phyloP scores from a whole-genome alignment of 2,888 invertebrate genomes.

The Sesia apiformis region DNA sequence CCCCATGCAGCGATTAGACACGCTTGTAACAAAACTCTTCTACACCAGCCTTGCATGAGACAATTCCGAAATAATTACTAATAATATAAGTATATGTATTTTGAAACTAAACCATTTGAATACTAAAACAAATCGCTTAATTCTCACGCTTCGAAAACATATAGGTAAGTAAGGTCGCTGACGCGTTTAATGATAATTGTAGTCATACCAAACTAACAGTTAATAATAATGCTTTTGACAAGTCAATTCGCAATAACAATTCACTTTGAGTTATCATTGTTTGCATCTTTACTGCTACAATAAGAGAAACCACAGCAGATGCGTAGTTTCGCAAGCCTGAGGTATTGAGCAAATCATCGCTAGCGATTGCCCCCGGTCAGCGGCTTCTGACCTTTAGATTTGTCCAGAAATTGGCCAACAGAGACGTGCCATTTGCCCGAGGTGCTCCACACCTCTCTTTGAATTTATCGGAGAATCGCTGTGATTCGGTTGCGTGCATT shows the following conservation, averaged over 20 bases:
- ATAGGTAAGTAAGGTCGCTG: too few relatives aligned
- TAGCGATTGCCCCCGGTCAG: conserved; percentile 16
- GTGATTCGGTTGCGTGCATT: neutral
- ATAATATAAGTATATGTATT: neutral
- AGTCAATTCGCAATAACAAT: neutral
- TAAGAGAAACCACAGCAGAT: conserved; percentile 1
- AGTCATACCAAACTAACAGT: too few relatives aligned
- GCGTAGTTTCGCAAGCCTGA: conserved; percentile 6
- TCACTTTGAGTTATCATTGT: neutral
- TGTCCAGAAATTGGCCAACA: conserved; percentile 33
- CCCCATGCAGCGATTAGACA: conserved; percentile 10
- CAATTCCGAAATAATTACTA: neutral
- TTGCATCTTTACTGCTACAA: neutral
- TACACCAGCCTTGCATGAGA: conserved; percentile 9
- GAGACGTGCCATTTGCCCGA: conserved; percentile 5
- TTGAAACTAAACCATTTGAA: too few relatives aligned
- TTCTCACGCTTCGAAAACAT: too few relatives aligned
- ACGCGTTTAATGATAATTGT: too few relatives aligned
- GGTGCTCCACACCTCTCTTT: conserved; percentile 7
- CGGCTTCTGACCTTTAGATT: conserved; percentile 25
- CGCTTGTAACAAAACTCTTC: conserved; percentile 12
- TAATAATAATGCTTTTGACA: too few relatives aligned
- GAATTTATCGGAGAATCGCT: conserved; percentile 10
- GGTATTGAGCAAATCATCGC: conserved; percentile 15
- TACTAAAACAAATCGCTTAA: too few relatives aligned